Evolutionary conservation across 2,113 vertebrate species (phyloP), one percentile per base, ranked within the genome.

Genomic region (Pterophyllum scalare): DNA sequence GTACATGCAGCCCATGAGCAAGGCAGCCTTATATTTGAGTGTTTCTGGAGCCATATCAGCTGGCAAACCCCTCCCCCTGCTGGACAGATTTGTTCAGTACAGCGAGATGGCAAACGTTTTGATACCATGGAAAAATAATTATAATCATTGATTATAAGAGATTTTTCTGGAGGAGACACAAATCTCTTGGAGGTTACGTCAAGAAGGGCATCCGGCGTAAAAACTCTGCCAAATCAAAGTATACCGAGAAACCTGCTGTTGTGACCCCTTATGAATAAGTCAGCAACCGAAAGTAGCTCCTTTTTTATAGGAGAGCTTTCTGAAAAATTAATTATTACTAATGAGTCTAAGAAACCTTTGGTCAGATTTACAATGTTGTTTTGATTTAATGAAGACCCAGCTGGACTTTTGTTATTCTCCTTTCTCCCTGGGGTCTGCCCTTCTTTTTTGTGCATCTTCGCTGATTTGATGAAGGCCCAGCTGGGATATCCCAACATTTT

Each of bases 1-100:
- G 90, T 79, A 49, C 13, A 56, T 61, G 22, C 56, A n/a, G 26
- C n/a, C 40, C 6, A n/a, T 54, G 20, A 61, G 74, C 59, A 57
- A 33, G 19, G 19, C 20, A 24, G 10, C 58, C 1, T 20, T 19
- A 52, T 52, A 72, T 52, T 31, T 52, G 2, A 52, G 19, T 72
- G 17, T 70, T 70, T 70, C 43, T 31, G 65, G 7, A 49, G 65
- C 24, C 19, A 0, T 0, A 8, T 49, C 40, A 70, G 43, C 24
- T 70, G 6, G 2, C 10, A 70, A 31, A 52, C 65, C 49, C 28
- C 65, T 12, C 24, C 14, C 20, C 0, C 19, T 54, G 52, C 19
- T 54, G 52, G 19, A 54, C 52, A 54, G 11, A 38, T 62, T 0
- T 62, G 60, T 64, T 38, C 8, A 49, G 6, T 46, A 49, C 22